A percentile compares a stretch with the other conserved stretches of the same genome.
Conservation (phyloP, 2,888 invertebrate species). For the Anarsia innoxiella region DNA sequence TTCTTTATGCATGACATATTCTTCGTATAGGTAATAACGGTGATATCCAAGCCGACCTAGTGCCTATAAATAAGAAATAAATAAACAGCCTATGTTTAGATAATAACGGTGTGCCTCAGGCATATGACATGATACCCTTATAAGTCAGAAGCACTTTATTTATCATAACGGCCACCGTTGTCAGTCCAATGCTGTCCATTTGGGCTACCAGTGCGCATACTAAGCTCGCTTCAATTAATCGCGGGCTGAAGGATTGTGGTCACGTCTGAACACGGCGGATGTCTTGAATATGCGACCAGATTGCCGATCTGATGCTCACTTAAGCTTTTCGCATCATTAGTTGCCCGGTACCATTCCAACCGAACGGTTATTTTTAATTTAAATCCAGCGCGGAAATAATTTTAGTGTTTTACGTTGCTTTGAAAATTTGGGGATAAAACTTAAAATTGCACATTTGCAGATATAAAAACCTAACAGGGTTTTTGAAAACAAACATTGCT, state of each 20-base stretch:
- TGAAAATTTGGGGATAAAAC: too few relatives aligned
- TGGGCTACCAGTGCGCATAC: slow-evolving; percentile 39
- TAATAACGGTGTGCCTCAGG: slow-evolving; percentile 38
- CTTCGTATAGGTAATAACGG: slow-evolving; percentile 5
- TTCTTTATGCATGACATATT: background rate
- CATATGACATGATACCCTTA: slow-evolving; percentile 17
- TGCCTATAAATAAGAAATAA: slow-evolving; percentile 12
- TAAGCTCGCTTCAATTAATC: slow-evolving; percentile 26
- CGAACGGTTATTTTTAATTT: slow-evolving; percentile 42
- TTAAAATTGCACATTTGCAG: too few relatives aligned
- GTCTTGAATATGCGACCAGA: slow-evolving; percentile 58
- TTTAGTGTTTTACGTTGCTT: background rate
- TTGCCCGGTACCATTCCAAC: slow-evolving; percentile 42
- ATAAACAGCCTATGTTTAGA: slow-evolving; percentile 16
- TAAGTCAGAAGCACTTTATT: slow-evolving; percentile 40
- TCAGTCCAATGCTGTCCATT: slow-evolving; percentile 48
- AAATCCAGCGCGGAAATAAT: slow-evolving; percentile 6
- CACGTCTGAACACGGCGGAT: slow-evolving; percentile 64
- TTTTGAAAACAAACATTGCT: too few relatives aligned
- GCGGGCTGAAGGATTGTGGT: slow-evolving; percentile 14
- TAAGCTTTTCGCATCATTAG: slow-evolving; percentile 41
- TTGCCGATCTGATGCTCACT: slow-evolving; percentile 44
- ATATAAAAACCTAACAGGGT: too few relatives aligned
- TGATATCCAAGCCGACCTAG: slow-evolving; percentile 4
- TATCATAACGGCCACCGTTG: slow-evolving; percentile 56